Percentiles rank a stretch among this genome's conserved stretches.
Conservation (phyloP, 2,888 invertebrate species). For the Sphaerophoria rueppellii region DNA sequence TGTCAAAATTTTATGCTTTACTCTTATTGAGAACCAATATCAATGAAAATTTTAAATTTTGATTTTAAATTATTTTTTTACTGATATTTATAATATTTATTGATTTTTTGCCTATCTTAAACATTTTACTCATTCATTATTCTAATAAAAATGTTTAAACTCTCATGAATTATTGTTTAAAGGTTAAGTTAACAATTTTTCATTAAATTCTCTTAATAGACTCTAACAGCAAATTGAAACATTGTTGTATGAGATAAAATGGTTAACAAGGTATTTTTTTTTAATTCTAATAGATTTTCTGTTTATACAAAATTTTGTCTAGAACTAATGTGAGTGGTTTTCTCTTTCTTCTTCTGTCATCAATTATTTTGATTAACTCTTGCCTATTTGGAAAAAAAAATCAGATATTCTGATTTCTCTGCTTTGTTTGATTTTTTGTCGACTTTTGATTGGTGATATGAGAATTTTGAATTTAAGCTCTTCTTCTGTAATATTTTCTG, state of each 20-base stretch:
- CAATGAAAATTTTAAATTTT: conserved; percentile 44
- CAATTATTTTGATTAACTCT: not conserved
- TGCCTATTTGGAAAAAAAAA: not conserved
- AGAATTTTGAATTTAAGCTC: conserved; percentile 7
- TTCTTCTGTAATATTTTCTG: too few relatives aligned
- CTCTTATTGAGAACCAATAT: conserved; percentile 53
- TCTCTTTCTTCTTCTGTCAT: conserved; percentile 19
- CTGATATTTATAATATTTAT: conserved; percentile 23
- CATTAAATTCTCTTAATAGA: conserved; percentile 54
- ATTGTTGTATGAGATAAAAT: conserved; percentile 36
- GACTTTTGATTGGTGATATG: conserved; percentile 49
- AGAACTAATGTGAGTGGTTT: not conserved
- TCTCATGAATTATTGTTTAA: conserved; percentile 21
- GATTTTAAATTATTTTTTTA: conserved; percentile 20
- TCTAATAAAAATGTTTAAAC: conserved; percentile 19
- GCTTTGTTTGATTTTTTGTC: conserved; percentile 23
- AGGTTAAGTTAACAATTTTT: conserved; percentile 44
- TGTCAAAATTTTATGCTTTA: not conserved
- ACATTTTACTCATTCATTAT: conserved; percentile 1
- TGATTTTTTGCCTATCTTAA: conserved; percentile 26
- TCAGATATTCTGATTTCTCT: not conserved
- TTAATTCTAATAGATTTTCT: conserved; percentile 14
- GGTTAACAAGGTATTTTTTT: conserved; percentile 30
- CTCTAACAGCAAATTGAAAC: conserved; percentile 68
- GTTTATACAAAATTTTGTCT: conserved; percentile 55